Base-by-base conservation (phyloP, 1,140 invertebrate genomes). In the Panulirus ornatus region DNA sequence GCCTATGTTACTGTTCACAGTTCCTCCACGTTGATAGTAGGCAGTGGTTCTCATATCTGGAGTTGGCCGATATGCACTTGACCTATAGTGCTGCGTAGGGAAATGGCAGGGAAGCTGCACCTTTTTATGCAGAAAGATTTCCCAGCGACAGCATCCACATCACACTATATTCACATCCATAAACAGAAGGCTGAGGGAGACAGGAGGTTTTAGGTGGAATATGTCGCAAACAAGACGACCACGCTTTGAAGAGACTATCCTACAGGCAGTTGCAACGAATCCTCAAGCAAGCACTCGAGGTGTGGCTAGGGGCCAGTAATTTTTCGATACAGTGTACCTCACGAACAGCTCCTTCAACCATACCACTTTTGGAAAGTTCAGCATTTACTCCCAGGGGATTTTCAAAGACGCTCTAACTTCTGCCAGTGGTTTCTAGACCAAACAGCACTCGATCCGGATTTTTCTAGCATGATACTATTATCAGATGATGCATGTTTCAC, bases 381-480 rank as follows among this genome's bases (percentile, higher is more conserved):
- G 51, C 51, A 58, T 58, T 78, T 91, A 82, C 30, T 36, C 30
- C 42, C 0, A 51, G 85, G 38, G 54, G 86, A 75, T 81, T 91
- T 70, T 88, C 85, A 75, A 47, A 19, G 38, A 40, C 63, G 79
- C n/a, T 30, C 81, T 6, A 54, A 76, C 47, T 88, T 91, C 47
- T 85, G 81, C 44, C n/a, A 83, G 44, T 81, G 71, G 40, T 40
- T 78, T 78, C 5, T 87, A 34, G 75, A 88, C 47, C 47, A 54
- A 88, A 83, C 76, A 54, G 54, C 78, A 42, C 36, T 30, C 51
- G 16, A 78, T 78, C 75, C 30, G 38, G 75, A 78, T 78, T 78
- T 91, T 91, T 38, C 40, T 38, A 84, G 42, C 42, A 54, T 44
- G 47, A 40, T 83, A 40, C 83, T 91, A 70, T 91, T 91, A 40